Conservation (phyloP, 1,140 invertebrate species). For the Aphis craccivora region DNA sequence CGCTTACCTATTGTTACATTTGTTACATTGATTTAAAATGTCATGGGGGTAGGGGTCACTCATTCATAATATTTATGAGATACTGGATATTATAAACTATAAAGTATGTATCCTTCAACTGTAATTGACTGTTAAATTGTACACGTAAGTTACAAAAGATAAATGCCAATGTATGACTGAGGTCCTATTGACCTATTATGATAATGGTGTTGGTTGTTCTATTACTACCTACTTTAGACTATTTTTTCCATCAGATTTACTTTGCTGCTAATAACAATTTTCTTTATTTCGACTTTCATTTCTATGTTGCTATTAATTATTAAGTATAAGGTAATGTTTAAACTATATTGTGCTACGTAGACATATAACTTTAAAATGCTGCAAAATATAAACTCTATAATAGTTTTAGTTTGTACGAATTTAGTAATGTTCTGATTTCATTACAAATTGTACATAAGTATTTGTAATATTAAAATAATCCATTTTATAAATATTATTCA, state of each 20-base stretch:
- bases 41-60: slow-evolving; percentile 51
- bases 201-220: slow-evolving; percentile 16
- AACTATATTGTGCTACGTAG: neutral
- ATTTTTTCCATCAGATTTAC: neutral
- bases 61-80: slow-evolving; percentile 43
- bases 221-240: neutral
- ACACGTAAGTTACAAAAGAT: neutral
- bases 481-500: neutral
- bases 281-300: neutral
- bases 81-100: slow-evolving; percentile 40
- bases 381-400: neutral
- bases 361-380: neutral
- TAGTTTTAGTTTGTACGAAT: neutral
- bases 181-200: neutral
- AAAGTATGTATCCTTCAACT: slow-evolving; percentile 51
- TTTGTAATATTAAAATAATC: neutral
- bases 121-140: slow-evolving; percentile 44
- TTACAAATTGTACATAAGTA: neutral
- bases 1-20: slow-evolving; percentile 15
- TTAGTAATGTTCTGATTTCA: neutral
- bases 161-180: neutral
- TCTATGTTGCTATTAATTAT: neutral
- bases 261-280: neutral
- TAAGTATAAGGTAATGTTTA: neutral
- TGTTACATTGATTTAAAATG: slow-evolving; percentile 44